Evolutionary conservation across 2,113 vertebrate species (phyloP), one percentile per base, ranked within the genome.

Genomic region (Clarias batrachus): DNA sequence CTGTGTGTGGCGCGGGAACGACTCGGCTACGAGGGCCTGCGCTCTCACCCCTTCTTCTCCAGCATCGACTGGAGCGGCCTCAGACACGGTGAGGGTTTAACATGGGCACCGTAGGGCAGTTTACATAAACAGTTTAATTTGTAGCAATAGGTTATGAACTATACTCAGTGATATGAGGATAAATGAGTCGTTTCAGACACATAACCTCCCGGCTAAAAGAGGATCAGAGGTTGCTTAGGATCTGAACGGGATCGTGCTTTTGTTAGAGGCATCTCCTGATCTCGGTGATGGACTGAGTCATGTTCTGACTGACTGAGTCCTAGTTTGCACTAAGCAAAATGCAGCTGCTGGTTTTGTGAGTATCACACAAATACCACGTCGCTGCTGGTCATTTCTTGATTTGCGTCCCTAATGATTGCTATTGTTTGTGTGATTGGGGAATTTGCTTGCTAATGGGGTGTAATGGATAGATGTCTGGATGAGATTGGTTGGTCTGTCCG

Each of bases 31-130:
- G 96, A 99, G 90, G 96, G 94, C 83, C 96, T 99, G 79, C 96
- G 95, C 88, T 98, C 97, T 90, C 98, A 99, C 91, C 91, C 96
- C 3, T 99, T 99, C 92, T 99, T 99, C 92, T 95, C 96, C 73
- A 94, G 85, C 70, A 90, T 96, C 0, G 95, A 98, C 92, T 99
- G 97, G 98, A 96, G 92, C 89, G 92, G 95, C 91, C 95, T 99
- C 73, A 95, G 93, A 90, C 95, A 96, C 87, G 95, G 98, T 99
- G 90, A 96, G 96, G 71, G 17, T 30, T 30, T n/a, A 11, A 62
- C 41, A 9, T 0, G 60, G 33, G 4, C 66, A 30, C 41, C 41
- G 65, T 79, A 17, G 60, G 30, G 11, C 94, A 92, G 76, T 86
- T 4, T 9, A 5, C 14, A 30, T 73, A 82, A 37, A 16, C 17